These are phyloP conservation scores for Pedicia rivosa DNA, from an alignment of 2,888 invertebrate species.

Conservation along the genomic window DNA sequence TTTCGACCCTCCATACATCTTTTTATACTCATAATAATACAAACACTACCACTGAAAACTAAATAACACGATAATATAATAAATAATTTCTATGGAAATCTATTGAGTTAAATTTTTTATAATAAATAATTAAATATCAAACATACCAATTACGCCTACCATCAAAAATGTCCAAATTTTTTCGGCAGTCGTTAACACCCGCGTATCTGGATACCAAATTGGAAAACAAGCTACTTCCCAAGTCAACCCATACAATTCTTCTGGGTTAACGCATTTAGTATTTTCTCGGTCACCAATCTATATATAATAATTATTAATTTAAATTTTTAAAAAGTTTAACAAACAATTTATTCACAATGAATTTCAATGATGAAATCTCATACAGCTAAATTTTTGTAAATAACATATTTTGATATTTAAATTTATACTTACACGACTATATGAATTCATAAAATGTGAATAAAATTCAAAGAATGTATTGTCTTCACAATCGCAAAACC, in stretches of 20 bases:
- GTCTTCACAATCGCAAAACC: conserved; percentile 58
- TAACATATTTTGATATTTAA: background rate
- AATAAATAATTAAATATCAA: too few relatives aligned
- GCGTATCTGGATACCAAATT: conserved; percentile 38
- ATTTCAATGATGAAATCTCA: too few relatives aligned
- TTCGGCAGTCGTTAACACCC: conserved; percentile 27
- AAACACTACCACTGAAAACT: conserved; percentile 14
- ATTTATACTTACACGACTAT: conserved; percentile 27
- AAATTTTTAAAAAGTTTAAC: too few relatives aligned
- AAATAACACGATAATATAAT: conserved; percentile 7
- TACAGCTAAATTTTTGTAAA: background rate
- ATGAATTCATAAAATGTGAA: conserved; percentile 39
- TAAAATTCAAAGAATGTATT: conserved; percentile 42
- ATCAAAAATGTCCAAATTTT: conserved; percentile 43
- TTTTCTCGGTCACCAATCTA: conserved; percentile 26
- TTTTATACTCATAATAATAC: conserved; percentile 17
- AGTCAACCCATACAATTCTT: conserved; percentile 40
- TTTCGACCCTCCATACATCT: conserved; percentile 38
- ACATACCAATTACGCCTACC: conserved; percentile 29
- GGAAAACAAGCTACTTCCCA: conserved; percentile 53
- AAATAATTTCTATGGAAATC: too few relatives aligned
- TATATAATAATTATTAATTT: too few relatives aligned
- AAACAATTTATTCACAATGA: too few relatives aligned
- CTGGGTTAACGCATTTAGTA: conserved; percentile 50
- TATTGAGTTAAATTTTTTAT: too few relatives aligned